Base-by-base conservation (phyloP, 2,113 vertebrate species). In the Tylochromis polylepis region DNA sequence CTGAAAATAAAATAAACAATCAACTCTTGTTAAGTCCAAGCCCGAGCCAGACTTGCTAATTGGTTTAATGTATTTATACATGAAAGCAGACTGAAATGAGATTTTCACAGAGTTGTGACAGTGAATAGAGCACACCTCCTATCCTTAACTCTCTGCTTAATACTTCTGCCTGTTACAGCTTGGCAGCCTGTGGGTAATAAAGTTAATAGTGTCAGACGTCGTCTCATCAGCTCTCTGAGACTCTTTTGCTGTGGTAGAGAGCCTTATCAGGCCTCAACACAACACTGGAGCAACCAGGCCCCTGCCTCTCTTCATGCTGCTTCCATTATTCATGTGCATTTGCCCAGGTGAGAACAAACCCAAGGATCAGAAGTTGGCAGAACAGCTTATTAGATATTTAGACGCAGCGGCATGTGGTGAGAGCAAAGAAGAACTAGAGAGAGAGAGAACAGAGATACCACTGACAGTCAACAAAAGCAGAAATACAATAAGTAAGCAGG, bases 251-350 rank as follows among this genome's bases (percentile, higher is more conserved):
- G 60, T 22, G 60, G 78, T 58, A 87, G 70, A 84, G 84, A 80
- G 91, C 83, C 92, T 96, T 95, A 95, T 95, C 95, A 70, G 82
- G 85, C 85, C 82, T 83, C 85, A 88, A 81, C 94, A 96, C 92
- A 94, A 89, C 88, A 85, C 81, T 75, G 88, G 31, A 56, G 86
- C 78, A 86, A 62, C 85, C 67, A 57, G 84, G 87, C 89, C 65
- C 78, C 87, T 84, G 85, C 88, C 51, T 83, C 87, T 85, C 85
- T 91, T 91, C 89, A 82, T 43, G 67, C 88, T 9, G 59, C 70
- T 81, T 94, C 84, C 87, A 94, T 96, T 95, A 96, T 96, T 94
- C 82, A 95, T 94, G 90, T 91, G 91, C 91, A 92, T 95, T 95
- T 96, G 90, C 92, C 85, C 92, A 94, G 92, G 93, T 94, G 92